Conservation (phyloP, 2,113 vertebrate species). For the Calyptomena viridis region DNA sequence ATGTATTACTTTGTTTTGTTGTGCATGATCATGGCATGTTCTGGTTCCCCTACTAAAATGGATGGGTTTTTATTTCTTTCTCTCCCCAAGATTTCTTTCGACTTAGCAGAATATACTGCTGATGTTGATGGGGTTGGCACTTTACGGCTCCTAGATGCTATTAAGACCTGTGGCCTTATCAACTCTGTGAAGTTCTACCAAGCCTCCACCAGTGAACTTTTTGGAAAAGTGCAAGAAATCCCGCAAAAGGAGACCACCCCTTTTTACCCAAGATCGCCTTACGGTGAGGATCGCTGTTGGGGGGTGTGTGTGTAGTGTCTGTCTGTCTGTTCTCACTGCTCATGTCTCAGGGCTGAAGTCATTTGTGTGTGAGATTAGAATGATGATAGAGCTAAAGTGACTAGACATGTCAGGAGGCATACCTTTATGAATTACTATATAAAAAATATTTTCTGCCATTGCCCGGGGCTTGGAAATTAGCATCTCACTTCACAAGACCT, state of each 20-base stretch:
- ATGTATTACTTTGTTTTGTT: not conserved
- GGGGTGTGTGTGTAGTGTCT: not conserved
- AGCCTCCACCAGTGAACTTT: conserved; percentile 97
- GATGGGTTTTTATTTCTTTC: not conserved
- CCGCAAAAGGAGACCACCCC: conserved; percentile 96
- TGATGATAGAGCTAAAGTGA: conserved; percentile 42
- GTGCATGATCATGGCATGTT: not conserved
- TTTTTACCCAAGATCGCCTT: conserved; percentile 98
- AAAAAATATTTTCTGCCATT: conserved; percentile 36
- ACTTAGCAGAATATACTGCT: conserved; percentile 96
- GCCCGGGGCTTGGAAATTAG: conserved; percentile 48
- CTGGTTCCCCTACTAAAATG: not conserved
- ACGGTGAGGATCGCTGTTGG: conserved; percentile 73
- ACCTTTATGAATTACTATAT: conserved; percentile 37
- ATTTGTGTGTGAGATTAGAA: conserved; percentile 37
- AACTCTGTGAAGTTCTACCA: conserved; percentile 93
- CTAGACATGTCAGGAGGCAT: conserved; percentile 59
- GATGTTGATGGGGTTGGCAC: conserved; percentile 96
- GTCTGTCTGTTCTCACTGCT: conserved; percentile 1
- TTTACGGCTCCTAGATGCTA: conserved; percentile 89
- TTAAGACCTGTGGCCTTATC: conserved; percentile 95
- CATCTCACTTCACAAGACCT: not conserved
- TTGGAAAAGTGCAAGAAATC: conserved; percentile 97
- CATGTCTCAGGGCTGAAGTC: conserved; percentile 70
- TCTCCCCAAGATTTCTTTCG: conserved; percentile 89